These are phyloP conservation scores for Germaria angustata DNA, from an alignment of 2,888 invertebrate species.

Conservation along the genomic window DNA sequence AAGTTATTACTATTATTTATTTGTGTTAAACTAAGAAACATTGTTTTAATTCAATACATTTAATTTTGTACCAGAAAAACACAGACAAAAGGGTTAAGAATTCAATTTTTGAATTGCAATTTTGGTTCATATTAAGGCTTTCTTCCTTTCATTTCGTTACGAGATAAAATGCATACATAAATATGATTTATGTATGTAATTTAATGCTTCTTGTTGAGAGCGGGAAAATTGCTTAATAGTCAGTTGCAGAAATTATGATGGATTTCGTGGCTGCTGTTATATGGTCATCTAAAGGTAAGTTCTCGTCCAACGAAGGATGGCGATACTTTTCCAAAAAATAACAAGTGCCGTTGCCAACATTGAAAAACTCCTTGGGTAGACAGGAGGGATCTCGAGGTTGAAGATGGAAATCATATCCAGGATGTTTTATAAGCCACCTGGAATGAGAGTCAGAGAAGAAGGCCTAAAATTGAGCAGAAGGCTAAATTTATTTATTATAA, in stretches of 20 bases:
- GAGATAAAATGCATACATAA: too few species aligned
- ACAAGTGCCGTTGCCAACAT: constrained; percentile 89
- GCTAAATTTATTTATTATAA: background rate
- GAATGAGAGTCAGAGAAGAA: constrained; percentile 34
- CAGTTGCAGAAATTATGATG: constrained; percentile 70
- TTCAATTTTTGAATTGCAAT: too few species aligned
- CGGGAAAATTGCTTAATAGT: constrained; percentile 5
- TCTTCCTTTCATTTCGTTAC: too few species aligned
- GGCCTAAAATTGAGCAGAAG: background rate
- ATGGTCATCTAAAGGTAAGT: constrained; percentile 80
- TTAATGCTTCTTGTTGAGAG: background rate
- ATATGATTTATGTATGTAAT: too few species aligned
- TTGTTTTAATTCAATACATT: background rate
- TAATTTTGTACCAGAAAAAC: too few species aligned
- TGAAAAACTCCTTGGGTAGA: constrained; percentile 91
- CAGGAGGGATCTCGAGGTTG: constrained; percentile 87
- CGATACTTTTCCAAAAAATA: constrained; percentile 91
- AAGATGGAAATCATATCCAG: constrained; percentile 86
- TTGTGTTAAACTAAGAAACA: constrained; percentile 34
- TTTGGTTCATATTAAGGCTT: too few species aligned
- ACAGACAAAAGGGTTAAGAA: too few species aligned
- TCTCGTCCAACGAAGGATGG: constrained; percentile 84
- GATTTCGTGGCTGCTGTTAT: constrained; percentile 78
- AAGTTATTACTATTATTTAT: constrained; percentile 29
- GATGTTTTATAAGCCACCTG: constrained; percentile 88